Evolutionary conservation across 2,113 vertebrate genomes (phyloP), one percentile per base, ranked within the genome.

Genomic region (Strix uralensis): DNA sequence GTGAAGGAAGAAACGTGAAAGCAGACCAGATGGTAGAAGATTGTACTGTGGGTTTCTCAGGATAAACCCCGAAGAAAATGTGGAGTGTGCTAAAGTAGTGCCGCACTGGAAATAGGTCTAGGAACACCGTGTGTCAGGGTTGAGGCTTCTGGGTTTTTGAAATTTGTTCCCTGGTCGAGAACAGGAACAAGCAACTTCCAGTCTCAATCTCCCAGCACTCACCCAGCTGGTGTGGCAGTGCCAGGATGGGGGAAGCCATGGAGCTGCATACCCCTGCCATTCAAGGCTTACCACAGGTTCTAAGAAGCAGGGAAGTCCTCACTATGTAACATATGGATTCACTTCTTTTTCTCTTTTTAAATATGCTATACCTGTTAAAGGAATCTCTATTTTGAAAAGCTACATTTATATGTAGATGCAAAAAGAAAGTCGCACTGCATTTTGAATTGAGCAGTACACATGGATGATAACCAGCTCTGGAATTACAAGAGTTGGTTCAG

Each of bases 171-270:
- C 30, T 49, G 49, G 55, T 61, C 42, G 66, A 46, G 52, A 66
- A 61, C 2, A 70, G 29, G 18, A 62, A 11, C 7, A 38, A 81
- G 16, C 16, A 47, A 20, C 23, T 30, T 36, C 38, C 26, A 9
- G 20, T 59, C 21, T 38, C 5, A 0, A 44, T 55, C 38, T 79
- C 7, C 36, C 29, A 2, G 13, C 18, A 2, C 7, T 42, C 5
- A 29, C 25, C 17, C n/a, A 49, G 67, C 27, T 78, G 34, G 15
- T 65, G 57, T 59, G 79, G 11, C 18, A 19, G 15, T 2, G 5
- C 25, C 13, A 12, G 55, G 30, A 22, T 1, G 4, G 17, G 17
- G 11, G 17, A 42, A 86, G 21, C 21, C 29, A 20, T 0, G 1
- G 42, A 32, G 25, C 29, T 34, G 13, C 5, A 2, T 6, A 26